These are phyloP conservation scores for Amiota mariae DNA, from an alignment of 2,888 invertebrate genomes.

Conservation along the genomic window DNA sequence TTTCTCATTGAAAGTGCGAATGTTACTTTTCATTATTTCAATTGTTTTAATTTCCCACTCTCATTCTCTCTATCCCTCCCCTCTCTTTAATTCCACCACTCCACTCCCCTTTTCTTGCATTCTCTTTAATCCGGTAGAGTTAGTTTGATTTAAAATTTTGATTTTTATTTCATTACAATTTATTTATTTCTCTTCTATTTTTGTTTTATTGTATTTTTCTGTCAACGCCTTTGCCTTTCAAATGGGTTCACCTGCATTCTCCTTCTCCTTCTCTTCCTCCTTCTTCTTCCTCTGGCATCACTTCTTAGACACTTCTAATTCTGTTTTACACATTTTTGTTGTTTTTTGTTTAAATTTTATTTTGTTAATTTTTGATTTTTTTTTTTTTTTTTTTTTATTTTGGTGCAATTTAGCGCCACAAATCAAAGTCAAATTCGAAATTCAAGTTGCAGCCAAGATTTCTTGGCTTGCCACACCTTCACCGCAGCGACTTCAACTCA, in stretches of 20 bases:
- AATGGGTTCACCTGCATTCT: no score
- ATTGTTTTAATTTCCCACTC: no score
- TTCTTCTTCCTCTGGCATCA: no score
- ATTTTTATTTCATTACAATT: no score
- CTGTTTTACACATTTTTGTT: not conserved
- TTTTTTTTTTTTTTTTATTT: not conserved
- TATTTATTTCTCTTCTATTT: not conserved
- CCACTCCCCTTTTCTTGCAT: no score
- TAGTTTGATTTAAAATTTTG: no score
- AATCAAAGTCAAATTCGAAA: constrained; percentile 6
- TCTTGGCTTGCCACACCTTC: constrained; percentile 7
- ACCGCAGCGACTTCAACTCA: not conserved
- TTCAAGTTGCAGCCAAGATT: not conserved
- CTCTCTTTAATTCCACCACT: no score
- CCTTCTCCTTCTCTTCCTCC: no score
- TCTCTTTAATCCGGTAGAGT: no score
- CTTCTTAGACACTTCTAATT: no score
- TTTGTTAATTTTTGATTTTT: not conserved
- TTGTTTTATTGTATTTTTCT: constrained; percentile 35
- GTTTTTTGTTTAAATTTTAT: not conserved
- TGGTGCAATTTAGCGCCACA: not conserved
- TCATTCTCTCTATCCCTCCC: no score
- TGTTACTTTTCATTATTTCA: not conserved
- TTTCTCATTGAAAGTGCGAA: constrained; percentile 35
- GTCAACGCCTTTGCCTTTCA: no score